Percentiles rank a stretch among this genome's conserved stretches.
These are phyloP conservation scores for Steatornis caripensis DNA, from an alignment of 2,113 vertebrate genomes.

Conservation along the genomic window DNA sequence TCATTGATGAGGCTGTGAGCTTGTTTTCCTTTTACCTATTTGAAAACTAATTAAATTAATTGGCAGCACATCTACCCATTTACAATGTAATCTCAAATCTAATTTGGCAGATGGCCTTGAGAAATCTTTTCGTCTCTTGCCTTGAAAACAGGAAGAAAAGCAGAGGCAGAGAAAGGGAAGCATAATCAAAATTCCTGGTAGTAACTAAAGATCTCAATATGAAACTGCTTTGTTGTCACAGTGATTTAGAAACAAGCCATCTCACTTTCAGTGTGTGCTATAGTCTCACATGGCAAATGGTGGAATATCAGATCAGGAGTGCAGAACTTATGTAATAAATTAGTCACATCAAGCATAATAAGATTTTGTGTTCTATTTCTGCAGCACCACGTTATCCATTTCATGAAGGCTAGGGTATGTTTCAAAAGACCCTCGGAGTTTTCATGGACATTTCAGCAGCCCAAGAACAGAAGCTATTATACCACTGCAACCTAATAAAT, in stretches of 20 bases:
- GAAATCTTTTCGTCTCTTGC: background rate
- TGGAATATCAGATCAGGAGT: background rate
- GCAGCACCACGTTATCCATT: background rate
- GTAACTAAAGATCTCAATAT: background rate
- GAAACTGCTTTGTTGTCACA: background rate
- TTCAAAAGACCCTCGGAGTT: background rate
- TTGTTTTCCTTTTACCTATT: constrained; percentile 12
- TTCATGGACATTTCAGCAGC: background rate
- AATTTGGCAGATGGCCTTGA: constrained; percentile 12
- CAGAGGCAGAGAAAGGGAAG: background rate
- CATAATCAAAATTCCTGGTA: background rate
- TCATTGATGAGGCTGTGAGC: background rate
- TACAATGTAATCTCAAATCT: constrained; percentile 12
- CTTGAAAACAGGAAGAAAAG: background rate
- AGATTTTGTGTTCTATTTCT: background rate
- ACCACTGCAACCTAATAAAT: background rate
- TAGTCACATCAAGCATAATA: background rate
- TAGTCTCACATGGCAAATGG: background rate
- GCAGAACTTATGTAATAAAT: background rate
- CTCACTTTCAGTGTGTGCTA: background rate
- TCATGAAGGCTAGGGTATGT: background rate
- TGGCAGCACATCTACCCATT: background rate
- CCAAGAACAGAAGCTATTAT: background rate
- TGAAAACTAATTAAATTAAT: constrained; percentile 45
- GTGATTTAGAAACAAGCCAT: background rate